Evolutionary conservation across 2,888 invertebrate species (phyloP), one percentile per base, ranked within the genome.

Genomic region (Helicoverpa assulta): DNA sequence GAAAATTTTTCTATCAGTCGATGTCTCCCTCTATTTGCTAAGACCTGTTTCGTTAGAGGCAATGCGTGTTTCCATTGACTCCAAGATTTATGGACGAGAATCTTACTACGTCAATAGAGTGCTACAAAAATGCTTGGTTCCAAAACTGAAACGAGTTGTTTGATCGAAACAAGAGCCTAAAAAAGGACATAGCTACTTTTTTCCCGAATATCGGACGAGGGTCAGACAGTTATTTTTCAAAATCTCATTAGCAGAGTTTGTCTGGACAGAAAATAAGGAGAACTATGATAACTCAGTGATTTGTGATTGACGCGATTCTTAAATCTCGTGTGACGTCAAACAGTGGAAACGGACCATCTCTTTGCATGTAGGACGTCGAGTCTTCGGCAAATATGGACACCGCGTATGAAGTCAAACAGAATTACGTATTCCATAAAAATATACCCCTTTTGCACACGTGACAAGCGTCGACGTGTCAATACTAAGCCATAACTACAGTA

Each of bases 361-460:
- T 95, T 93, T 92, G 94, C 92, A 95, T 94, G 95, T 94, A 95
- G 91, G 93, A 93, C 89, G 88, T 85, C 90, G 94, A 92, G 94
- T 94, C 94, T 93, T 94, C 93, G 93, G 92, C 89, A 91, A 94
- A 94, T 94, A 94, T 95, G 95, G 95, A 94, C 95, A 94, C 91
- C 95, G 95, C 95, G 94, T 95, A 95, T 95, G 94, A 95, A 95
- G 94, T 95, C 95, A 95, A 95, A 95, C 92, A 95, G 85, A 95
- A 95, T 95, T 95, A 95, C 94, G 93, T 95, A 95, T 95, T 95
- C 95, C 94, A 95, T 95, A 95, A 95, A 95, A 95, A 95, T 95
- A 93, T 94, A 95, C 94, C 94, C 94, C 92, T 94, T 94, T 93
- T 88, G 86, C 82, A 91, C 91, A 91, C 94, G 95, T 95, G 94